Percentiles rank a stretch among this genome's conserved stretches.
Conservation (phyloP, 1,140 invertebrate genomes). For the Bombus waltoni region DNA sequence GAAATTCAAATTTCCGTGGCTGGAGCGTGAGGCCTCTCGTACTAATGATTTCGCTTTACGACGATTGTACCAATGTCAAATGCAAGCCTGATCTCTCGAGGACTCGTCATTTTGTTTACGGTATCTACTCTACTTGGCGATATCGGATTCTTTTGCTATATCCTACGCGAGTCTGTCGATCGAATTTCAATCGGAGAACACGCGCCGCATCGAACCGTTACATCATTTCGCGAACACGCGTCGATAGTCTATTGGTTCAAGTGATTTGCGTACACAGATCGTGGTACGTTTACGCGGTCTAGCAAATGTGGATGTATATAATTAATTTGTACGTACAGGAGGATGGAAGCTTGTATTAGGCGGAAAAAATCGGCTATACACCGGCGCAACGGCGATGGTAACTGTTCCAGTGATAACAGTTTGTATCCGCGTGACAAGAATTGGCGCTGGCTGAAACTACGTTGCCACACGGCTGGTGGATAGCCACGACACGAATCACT, state of each 20-base stretch:
- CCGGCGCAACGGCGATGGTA: background rate
- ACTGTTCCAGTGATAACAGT: conserved; percentile 31
- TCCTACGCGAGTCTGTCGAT: background rate
- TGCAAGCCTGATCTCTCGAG: background rate
- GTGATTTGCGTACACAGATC: background rate
- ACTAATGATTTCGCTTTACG: background rate
- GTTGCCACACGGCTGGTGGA: background rate
- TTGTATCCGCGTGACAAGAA: conserved; percentile 31
- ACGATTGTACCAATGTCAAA: background rate
- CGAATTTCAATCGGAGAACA: background rate
- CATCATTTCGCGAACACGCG: background rate
- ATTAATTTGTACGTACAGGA: too few relatives aligned
- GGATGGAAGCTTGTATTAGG: background rate
- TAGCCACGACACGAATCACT: conserved; percentile 30
- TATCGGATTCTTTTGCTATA: background rate
- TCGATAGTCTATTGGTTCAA: background rate
- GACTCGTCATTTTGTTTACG: background rate
- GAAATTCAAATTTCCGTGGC: background rate
- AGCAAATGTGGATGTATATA: background rate
- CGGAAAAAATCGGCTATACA: conserved; percentile 7
- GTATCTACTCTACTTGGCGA: background rate
- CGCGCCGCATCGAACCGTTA: background rate
- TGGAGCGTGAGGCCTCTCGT: background rate
- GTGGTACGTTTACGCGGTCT: background rate
- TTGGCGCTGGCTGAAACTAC: conserved; percentile 19